Evolutionary conservation across 2,113 vertebrate genomes (phyloP), one percentile per base, ranked within the genome.

Genomic region (Erinaceus europaeus): DNA sequence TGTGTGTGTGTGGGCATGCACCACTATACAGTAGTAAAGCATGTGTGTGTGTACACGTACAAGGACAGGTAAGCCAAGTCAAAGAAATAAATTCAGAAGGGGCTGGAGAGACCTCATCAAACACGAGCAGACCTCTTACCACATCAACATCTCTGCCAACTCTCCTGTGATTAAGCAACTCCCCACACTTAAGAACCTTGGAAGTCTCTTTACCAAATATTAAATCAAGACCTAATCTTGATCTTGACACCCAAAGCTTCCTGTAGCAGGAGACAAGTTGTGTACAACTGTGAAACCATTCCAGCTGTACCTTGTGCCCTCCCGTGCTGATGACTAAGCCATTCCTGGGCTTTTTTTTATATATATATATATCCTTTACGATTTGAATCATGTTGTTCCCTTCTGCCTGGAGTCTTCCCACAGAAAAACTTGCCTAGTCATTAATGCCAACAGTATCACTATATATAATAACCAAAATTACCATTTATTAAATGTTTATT

Each of bases 401-500:
- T 82, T 79, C 48, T 86, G 50, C 57, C 32, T 42, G 13, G 44
- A 88, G 20, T 59, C 23, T 59, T 74, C 86, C 65, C 52, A 84
- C 77, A 59, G 69, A 82, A 92, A 87, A 80, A 64, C 23, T 52
- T 75, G 59, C 32, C 44, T 42, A 48, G 10, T 17, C 55, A 71
- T 15, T 40, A 90, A 17, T 75, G 36, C 42, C 76, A 84, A 67
- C 61, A 83, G 50, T 40, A 67, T 57, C 72, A 73, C 84, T 27
- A 21, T 36, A 93, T 67, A 65, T 23, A 89, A 81, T 18, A 86
- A 13, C 38, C 73, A 73, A 34, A 32, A 44, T 23, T 69, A 34
- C 27, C 53, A 77, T 10, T 76, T 94, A 55, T 61, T 87, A 87
- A 90, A 73, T 67, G 77, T 42, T 78, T 69, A 59, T 34, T 75